Base-by-base conservation (phyloP, 2,797 vertebrate species). In the Hyperoplus immaculatus region DNA sequence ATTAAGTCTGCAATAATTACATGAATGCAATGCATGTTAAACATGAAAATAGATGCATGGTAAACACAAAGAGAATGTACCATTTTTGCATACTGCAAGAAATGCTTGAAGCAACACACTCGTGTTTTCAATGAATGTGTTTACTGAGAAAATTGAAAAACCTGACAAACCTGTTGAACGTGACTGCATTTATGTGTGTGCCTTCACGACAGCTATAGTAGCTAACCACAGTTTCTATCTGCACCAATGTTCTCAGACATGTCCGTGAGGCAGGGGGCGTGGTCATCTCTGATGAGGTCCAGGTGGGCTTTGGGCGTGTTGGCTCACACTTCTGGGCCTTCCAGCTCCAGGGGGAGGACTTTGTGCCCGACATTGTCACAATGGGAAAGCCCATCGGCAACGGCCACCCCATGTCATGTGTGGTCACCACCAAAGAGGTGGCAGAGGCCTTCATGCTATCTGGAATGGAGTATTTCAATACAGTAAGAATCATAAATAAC, bases 341-440 rank as follows among this genome's bases (percentile, higher is more conserved):
- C 90, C 97, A 99, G 84, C 94, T 98, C 15, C 95, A 98, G 77
- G 98, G 97, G 0, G 93, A 97, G 21, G 97, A 98, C 75, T 99
- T 99, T 63, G 92, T 97, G 50, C 98, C 98, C 0, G 98, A 99
- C 83, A 98, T 99, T 4, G 96, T 99, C 84, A 99, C 98, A 2
- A 98, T 99, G 98, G 98, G 98, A 16, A 99, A 99, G 81, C 97
- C 98, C 1, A 99, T 99, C 16, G 98, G 98, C 62, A 99, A 99
- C 12, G 98, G 98, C 0, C 97, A 99, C 87, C 98, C 98, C 8
- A 91, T 99, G 96, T 97, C 98, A 6, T 99, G 98, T 21, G 98
- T 99, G 80, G 95, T 99, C 51, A 99, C 98, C n/a, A 99, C 95
- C 74, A 95, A 79, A 84, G 96, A 97, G 87, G 96, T 99, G 60